phyloP scores from a whole-genome alignment of 2,113 vertebrate species.

The Nibea coibor region DNA sequence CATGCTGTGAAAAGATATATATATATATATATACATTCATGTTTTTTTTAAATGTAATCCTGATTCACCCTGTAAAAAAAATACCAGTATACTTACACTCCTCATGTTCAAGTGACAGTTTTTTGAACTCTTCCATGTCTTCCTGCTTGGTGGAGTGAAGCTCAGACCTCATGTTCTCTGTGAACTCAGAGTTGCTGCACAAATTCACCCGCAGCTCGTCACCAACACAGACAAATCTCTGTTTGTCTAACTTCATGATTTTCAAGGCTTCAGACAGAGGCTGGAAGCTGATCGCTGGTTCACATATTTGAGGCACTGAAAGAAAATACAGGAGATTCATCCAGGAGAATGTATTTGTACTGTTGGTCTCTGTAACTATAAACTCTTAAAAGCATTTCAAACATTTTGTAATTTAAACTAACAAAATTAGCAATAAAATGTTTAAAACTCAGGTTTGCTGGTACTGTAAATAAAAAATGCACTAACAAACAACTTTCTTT shows the following conservation, averaged over 20 bases:
- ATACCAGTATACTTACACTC: constrained; percentile 63
- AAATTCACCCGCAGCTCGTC: neutral
- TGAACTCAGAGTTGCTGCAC: constrained; percentile 48
- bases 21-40: neutral
- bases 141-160: neutral
- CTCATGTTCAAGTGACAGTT: constrained; percentile 45
- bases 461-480: neutral
- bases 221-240: neutral
- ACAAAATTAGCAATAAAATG: neutral
- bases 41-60: neutral
- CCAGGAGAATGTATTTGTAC: neutral
- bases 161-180: constrained; percentile 52
- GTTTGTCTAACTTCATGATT: constrained; percentile 22
- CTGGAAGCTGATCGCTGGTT: constrained; percentile 37
- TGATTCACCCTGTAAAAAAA: neutral
- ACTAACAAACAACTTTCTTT: neutral
- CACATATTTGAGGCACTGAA: constrained; percentile 72
- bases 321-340: constrained; percentile 9
- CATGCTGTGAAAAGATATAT: neutral
- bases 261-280: constrained; percentile 69
- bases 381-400: neutral
- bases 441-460: neutral
- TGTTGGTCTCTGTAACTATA: neutral
- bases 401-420: neutral
- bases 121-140: constrained; percentile 68